phyloP scores from a whole-genome alignment of 2,888 invertebrate species.

The Tribolium freemani region DNA sequence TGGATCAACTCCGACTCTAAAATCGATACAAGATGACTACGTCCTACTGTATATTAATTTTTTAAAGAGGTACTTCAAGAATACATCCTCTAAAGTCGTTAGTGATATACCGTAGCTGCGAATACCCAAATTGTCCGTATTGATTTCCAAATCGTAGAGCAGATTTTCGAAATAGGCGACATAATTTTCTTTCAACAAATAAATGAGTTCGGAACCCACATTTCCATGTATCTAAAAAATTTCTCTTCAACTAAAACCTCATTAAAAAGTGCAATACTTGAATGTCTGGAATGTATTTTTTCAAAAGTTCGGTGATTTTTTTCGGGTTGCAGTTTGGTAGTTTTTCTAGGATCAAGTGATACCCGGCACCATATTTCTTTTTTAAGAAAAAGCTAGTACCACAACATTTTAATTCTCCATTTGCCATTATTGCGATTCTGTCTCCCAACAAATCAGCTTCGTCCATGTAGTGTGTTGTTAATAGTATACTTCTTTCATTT shows the following conservation, averaged over 20 bases:
- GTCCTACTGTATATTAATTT: too few species aligned
- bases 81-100: conserved; percentile 93
- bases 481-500: conserved; percentile 80
- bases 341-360: conserved; percentile 83
- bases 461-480: conserved; percentile 93
- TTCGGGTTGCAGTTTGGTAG: conserved; percentile 68
- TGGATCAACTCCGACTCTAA: neutral
- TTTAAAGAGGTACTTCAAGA: conserved; percentile 76
- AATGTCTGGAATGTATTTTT: conserved; percentile 76
- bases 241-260: conserved; percentile 46
- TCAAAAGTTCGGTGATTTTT: conserved; percentile 73
- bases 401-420: conserved; percentile 83
- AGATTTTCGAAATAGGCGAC: conserved; percentile 76
- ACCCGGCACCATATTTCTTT: conserved; percentile 87
- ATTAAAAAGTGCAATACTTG: conserved; percentile 47
- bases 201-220: conserved; percentile 83
- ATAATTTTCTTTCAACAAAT: conserved; percentile 76
- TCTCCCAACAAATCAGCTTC: conserved; percentile 91
- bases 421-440: conserved; percentile 89
- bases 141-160: conserved; percentile 77
- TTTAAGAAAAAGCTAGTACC: conserved; percentile 88
- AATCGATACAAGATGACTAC: neutral
- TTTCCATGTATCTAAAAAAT: conserved; percentile 69
- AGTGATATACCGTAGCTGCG: conserved; percentile 87
- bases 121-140: conserved; percentile 74